These are phyloP conservation scores for Cassiopea andromeda DNA, from an alignment of 30 jellyfish, hydroid and myxozoan species.

Conservation along the genomic window DNA sequence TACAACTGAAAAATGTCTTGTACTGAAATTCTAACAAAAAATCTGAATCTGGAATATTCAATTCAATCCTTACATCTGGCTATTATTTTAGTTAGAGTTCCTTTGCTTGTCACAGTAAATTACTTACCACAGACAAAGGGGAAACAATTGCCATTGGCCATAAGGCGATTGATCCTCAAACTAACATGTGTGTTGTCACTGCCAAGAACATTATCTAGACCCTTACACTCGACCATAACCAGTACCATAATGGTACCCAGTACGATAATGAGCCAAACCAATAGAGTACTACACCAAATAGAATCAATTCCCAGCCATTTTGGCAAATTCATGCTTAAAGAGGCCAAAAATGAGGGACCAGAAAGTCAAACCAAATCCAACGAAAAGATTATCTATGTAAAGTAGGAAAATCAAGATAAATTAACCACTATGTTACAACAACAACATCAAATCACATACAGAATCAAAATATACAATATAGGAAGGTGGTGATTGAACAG, in stretches of 20 bases:
- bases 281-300: constrained; percentile 43
- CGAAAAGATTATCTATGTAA: constrained; percentile 47
- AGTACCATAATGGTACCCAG: constrained; percentile 32
- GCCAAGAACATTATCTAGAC: constrained; percentile 16
- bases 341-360: constrained; percentile 68
- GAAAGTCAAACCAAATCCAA: constrained; percentile 73
- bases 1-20: neutral
- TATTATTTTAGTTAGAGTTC: neutral
- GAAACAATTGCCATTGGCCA: constrained; percentile 42
- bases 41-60: neutral
- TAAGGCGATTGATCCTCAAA: constrained; percentile 16
- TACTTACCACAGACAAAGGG: constrained; percentile 35
- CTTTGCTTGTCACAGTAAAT: constrained; percentile 2
- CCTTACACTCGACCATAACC: constrained; percentile 46
- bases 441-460: neutral
- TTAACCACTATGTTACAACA: neutral
- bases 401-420: constrained; percentile 61
- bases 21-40: neutral
- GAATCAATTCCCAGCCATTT: constrained; percentile 43
- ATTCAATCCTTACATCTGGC: neutral
- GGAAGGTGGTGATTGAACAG: too few relatives aligned
- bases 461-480: too few relatives aligned
- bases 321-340: constrained; percentile 37
- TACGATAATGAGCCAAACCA: constrained; percentile 59
- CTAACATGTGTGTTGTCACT: constrained; percentile 30